Evolutionary conservation across 2,113 vertebrate species (phyloP), one percentile per base, ranked within the genome.

Genomic region (Leucoraja erinaceus): DNA sequence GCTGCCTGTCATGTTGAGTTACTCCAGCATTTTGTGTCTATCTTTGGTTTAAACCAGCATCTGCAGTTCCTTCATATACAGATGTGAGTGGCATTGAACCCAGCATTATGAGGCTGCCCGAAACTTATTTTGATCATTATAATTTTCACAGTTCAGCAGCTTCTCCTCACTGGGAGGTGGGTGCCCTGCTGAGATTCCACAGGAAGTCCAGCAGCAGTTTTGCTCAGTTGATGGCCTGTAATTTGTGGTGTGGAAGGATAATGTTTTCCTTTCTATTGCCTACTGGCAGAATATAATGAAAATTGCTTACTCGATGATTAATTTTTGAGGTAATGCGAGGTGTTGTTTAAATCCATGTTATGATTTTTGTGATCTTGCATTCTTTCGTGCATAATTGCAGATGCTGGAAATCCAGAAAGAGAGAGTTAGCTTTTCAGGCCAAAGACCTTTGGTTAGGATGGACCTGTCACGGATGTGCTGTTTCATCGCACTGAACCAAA

Each of bases 61-160:
- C 38, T 47, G 38, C 38, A 47, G 38, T 47, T 47, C 38, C 38
- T 47, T 47, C 38, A 47, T 47, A 47, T 3, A 22, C 56, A 63
- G 63, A 25, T 47, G 38, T 47, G 38, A 47, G 38, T 90, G 66
- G 8, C 20, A 70, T 9, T 20, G 14, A 70, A 38, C 88, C 31
- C 38, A 63, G 33, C 25, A 16, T 63, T 10, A 38, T 1, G 33
- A 72, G 66, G 33, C 90, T 74, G 68, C 11, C 66, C 18, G 22
- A 10, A 33, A 10, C 66, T 22, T 14, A 9, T 68, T 91, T 74
- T 33, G 54, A 25, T 54, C 8, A 63, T 70, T 38, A 8, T 91
- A 91, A 91, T 91, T 88, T 91, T 91, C 88, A 72, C 33, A 38
- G 66, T 88, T n/a, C 59, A 63, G 83, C 59, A 88, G 68, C 90